Evolutionary conservation across 2,113 vertebrate species (phyloP), one percentile per base, ranked within the genome.

Genomic region (Arenaria interpres): DNA sequence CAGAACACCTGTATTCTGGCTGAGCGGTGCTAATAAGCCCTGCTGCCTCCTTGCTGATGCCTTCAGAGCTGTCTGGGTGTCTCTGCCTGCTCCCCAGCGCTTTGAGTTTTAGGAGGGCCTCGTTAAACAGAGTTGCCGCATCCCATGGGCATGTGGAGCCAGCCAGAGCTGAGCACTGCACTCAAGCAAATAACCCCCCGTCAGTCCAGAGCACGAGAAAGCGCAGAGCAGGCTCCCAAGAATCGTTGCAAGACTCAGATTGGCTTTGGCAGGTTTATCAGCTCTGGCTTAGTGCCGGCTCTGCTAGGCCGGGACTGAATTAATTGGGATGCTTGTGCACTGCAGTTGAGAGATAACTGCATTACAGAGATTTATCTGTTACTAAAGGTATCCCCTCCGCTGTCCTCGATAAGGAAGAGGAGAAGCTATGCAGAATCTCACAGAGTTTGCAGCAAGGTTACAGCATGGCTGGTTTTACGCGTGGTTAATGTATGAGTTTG

Each of bases 291-390:
- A 95, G 89, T 89, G 96, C 96, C 53, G 87, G 93, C 94, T 96
- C 94, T 97, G 89, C 85, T 95, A 95, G 96, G 96, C 96, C 96
- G 10, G 16, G 93, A 78, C 96, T 96, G 96, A 96, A 96, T 97
- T 97, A 97, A 97, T 97, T 96, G 93, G 96, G 93, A 95, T 96
- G 91, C 89, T 85, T 91, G 96, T 91, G 93, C 89, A 79, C 96
- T 97, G 96, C 93, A 91, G 74, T 88, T 95, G 94, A 89, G 96
- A 97, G 96, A 96, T 96, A 96, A 97, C 94, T 96, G 96, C 91
- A 94, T 96, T 97, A 97, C 87, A 95, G 94, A 96, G 96, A 97
- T 95, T 96, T 96, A 96, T 97, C 96, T 96, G 56, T 79, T 91
- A 88, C 93, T 93, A 88, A 89, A 96, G 96, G 96, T 95, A 95